phyloP scores from a whole-genome alignment of 2,888 invertebrate species.

The Abrostola triplasia region DNA sequence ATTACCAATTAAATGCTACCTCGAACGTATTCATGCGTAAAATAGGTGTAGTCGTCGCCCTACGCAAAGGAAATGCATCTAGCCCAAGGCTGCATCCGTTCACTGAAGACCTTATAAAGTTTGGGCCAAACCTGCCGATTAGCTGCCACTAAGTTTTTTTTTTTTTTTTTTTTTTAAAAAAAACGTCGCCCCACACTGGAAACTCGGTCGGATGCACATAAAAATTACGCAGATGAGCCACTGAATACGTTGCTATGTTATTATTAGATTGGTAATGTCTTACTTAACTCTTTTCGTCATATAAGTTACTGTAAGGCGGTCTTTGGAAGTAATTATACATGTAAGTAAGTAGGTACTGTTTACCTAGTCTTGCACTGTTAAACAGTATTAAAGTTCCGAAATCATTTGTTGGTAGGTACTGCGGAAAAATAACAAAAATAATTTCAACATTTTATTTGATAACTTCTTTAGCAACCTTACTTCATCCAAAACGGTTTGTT shows the following conservation, averaged over 20 bases:
- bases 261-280: neutral
- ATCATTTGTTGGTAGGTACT: too few relatives aligned
- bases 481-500: too few relatives aligned
- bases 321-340: too few relatives aligned
- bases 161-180: too few relatives aligned
- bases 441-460: neutral
- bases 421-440: neutral
- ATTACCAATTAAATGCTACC: neutral
- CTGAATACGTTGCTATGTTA: constrained; percentile 5
- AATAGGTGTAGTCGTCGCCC: constrained; percentile 17
- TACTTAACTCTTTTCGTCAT: constrained; percentile 13
- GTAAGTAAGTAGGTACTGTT: too few relatives aligned
- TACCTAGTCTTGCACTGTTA: too few relatives aligned
- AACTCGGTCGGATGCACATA: constrained; percentile 21
- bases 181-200: too few relatives aligned
- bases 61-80: constrained; percentile 43
- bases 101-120: constrained; percentile 31
- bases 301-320: neutral
- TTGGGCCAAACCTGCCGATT: constrained; percentile 20
- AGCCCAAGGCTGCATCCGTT: constrained; percentile 49
- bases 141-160: constrained; percentile 21
- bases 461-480: too few relatives aligned
- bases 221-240: constrained; percentile 22
- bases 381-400: too few relatives aligned
- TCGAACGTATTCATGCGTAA: constrained; percentile 16